Conservation (phyloP, 2,888 invertebrate species). For the Bhutanitis thaidina region DNA sequence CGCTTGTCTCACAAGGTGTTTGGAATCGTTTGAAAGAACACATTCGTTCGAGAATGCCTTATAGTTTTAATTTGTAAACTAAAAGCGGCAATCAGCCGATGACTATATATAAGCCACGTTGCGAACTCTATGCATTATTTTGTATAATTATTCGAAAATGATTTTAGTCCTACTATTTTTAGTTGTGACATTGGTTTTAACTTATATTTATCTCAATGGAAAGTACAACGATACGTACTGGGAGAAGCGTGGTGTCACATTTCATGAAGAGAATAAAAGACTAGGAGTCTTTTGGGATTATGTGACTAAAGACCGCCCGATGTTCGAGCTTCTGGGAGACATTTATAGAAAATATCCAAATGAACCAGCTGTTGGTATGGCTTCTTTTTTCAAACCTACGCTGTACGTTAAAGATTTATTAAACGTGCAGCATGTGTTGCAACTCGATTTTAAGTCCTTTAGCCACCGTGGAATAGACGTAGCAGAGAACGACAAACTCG, state of each 20-base stretch:
- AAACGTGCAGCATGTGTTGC: conserved; percentile 19
- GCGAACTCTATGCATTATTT: not conserved
- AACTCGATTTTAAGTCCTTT: conserved; percentile 41
- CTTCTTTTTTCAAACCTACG: conserved; percentile 24
- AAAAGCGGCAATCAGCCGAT: not conserved
- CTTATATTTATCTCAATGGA: conserved; percentile 1
- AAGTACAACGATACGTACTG: conserved; percentile 44
- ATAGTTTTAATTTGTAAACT: not conserved
- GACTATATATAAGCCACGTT: not conserved
- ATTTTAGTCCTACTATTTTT: not conserved
- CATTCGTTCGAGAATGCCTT: conserved; percentile 8
- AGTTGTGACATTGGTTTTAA: not conserved
- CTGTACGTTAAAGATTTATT: conserved; percentile 28
- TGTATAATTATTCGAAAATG: not conserved
- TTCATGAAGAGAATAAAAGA: conserved; percentile 34
- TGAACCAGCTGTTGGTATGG: conserved; percentile 44
- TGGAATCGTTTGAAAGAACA: conserved; percentile 5
- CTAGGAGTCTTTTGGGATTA: conserved; percentile 43
- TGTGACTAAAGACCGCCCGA: conserved; percentile 28
- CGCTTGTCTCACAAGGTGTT: not conserved
- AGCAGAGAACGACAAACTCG: conserved; percentile 36
- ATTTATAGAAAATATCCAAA: conserved; percentile 41
- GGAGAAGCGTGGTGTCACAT: conserved; percentile 43
- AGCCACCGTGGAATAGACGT: conserved; percentile 40
- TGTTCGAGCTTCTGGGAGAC: conserved; percentile 39